A percentile compares a stretch with the other conserved stretches of the same genome.
Evolutionary conservation across 2,888 invertebrate species (phyloP).

Genomic region (Melieria crassipennis): DNA sequence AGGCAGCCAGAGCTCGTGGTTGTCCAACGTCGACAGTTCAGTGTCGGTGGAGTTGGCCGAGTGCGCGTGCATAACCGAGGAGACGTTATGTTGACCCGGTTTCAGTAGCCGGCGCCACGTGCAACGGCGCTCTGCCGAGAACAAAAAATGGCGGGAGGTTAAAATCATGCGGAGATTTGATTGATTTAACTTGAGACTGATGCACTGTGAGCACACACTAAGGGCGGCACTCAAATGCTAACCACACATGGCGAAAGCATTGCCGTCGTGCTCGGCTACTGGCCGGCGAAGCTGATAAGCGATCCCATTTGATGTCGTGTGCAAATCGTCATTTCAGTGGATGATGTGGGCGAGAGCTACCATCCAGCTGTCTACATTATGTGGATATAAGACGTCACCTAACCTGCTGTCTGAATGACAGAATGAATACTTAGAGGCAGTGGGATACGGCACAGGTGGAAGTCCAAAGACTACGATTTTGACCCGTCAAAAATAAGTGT

Average conservation of each 20-base stretch:
- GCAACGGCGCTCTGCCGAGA: constrained; percentile 73
- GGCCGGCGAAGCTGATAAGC: too few species aligned
- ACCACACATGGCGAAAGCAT: too few species aligned
- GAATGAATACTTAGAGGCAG: neutral
- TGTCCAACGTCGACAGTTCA: constrained; percentile 83
- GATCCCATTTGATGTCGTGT: too few species aligned
- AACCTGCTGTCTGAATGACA: neutral
- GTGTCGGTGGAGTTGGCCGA: constrained; percentile 86
- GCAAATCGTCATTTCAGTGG: neutral
- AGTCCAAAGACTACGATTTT: too few species aligned
- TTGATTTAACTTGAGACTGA: too few species aligned
- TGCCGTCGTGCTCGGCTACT: too few species aligned
- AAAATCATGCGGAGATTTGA: too few species aligned
- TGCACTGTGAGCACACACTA: too few species aligned
- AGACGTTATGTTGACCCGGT: constrained; percentile 54
- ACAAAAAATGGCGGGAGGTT: too few species aligned
- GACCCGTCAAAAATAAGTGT: too few species aligned
- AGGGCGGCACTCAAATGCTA: too few species aligned
- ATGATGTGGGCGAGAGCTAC: neutral
- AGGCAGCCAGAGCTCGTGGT: constrained; percentile 84
- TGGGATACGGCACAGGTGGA: neutral
- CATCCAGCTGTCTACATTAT: constrained; percentile 7
- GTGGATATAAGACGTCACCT: constrained; percentile 23
- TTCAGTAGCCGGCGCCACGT: constrained; percentile 81
- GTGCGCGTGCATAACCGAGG: constrained; percentile 74